Conservation (phyloP, 2,113 vertebrate species). For the Australoheros scitulus region DNA sequence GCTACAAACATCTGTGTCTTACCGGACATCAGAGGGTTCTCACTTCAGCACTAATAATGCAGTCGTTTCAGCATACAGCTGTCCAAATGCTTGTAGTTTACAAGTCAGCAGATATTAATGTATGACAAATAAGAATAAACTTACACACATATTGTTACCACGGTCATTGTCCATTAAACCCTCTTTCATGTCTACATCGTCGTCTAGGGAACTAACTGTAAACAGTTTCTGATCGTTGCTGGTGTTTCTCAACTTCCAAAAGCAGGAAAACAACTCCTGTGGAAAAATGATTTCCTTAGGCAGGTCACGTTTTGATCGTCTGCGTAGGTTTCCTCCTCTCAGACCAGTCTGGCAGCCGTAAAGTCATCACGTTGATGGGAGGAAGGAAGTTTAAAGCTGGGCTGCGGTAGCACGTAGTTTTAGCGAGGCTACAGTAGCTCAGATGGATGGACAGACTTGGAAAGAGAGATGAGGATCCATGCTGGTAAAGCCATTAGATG, state of each 20-base stretch:
- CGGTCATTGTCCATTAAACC: not conserved
- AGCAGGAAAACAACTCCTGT: slow-evolving; percentile 7
- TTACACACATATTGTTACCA: not conserved
- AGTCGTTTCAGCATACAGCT: slow-evolving; percentile 11
- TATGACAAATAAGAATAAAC: not conserved
- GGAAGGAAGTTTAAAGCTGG: slow-evolving; percentile 45
- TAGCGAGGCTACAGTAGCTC: not conserved
- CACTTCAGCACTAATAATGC: not conserved
- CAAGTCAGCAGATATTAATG: not conserved
- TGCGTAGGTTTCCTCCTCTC: slow-evolving; percentile 41
- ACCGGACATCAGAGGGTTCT: not conserved
- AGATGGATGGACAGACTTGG: slow-evolving; percentile 16
- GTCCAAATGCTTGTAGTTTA: slow-evolving; percentile 15
- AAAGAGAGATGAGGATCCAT: slow-evolving; percentile 1
- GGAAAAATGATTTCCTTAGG: slow-evolving; percentile 30
- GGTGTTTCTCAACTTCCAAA: slow-evolving; percentile 13
- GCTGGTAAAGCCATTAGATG: slow-evolving; percentile 50
- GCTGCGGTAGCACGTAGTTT: slow-evolving; percentile 15
- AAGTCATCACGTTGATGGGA: slow-evolving; percentile 28
- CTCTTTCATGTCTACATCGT: not conserved
- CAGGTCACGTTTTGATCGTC: slow-evolving; percentile 19
- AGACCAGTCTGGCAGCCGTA: slow-evolving; percentile 29
- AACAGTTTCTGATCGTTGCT: slow-evolving; percentile 11
- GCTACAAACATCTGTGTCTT: not conserved
- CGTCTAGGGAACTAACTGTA: not conserved